Evolutionary conservation across 2,888 invertebrate species (phyloP).

Genomic region (Podotricha telesiphe): DNA sequence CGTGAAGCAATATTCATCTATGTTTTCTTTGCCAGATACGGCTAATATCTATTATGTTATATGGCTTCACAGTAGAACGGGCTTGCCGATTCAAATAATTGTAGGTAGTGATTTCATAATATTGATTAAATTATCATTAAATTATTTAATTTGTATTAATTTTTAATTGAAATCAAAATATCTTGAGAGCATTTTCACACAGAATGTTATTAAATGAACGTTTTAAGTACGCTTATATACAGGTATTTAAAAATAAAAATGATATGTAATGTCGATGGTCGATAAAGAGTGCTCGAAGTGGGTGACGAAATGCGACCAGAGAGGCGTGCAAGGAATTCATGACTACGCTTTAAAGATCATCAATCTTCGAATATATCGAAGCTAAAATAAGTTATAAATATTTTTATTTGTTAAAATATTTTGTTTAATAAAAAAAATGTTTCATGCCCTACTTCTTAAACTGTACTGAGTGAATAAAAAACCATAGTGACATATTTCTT

Average conservation of each 20-base stretch:
- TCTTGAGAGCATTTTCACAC: neutral
- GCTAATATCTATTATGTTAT: too few species aligned
- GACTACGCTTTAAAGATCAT: slow-evolving; percentile 32
- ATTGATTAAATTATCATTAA: neutral
- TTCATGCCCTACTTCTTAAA: too few species aligned
- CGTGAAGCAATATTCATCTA: too few species aligned
- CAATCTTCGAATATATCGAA: slow-evolving; percentile 27
- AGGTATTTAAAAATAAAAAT: slow-evolving; percentile 24
- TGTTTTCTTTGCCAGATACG: too few species aligned
- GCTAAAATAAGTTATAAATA: slow-evolving; percentile 18
- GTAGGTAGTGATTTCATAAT: too few species aligned
- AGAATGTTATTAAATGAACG: neutral
- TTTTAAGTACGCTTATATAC: slow-evolving; percentile 13
- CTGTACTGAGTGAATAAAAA: too few species aligned
- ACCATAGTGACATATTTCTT: too few species aligned
- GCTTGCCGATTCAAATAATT: too few species aligned
- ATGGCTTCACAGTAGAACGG: too few species aligned
- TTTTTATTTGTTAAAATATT: slow-evolving; percentile 8
- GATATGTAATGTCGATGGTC: slow-evolving; percentile 31
- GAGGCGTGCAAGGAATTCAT: slow-evolving; percentile 57
- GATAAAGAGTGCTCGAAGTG: slow-evolving; percentile 33
- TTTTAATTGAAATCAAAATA: neutral
- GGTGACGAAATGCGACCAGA: slow-evolving; percentile 58
- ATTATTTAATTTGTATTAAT: neutral
- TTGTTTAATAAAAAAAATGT: neutral